These are phyloP conservation scores for Enteromius fasciolatus DNA, from an alignment of 2,797 vertebrate genomes.

Conservation along the genomic window DNA sequence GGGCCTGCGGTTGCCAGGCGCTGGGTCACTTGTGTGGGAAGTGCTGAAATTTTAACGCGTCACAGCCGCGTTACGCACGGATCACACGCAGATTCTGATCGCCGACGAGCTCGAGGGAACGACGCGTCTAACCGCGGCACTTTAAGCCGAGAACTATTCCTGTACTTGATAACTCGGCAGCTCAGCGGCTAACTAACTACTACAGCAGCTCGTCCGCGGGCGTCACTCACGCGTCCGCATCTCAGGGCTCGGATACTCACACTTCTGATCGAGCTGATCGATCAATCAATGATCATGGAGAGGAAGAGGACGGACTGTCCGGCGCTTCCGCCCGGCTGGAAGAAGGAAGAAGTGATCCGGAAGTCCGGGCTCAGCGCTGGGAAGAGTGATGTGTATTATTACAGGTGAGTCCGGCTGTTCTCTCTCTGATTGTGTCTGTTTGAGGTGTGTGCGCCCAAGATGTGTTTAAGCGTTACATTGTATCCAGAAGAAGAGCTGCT, in stretches of 20 bases:
- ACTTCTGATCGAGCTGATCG: conserved; percentile 38
- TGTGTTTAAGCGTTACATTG: neutral
- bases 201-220: neutral
- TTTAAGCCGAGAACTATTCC: neutral
- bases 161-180: neutral
- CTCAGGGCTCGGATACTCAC: neutral
- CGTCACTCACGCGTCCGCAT: neutral
- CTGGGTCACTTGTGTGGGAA: conserved; percentile 63
- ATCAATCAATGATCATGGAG: conserved; percentile 79
- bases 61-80: conserved; percentile 66
- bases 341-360: conserved; percentile 97
- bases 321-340: conserved; percentile 92
- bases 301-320: conserved; percentile 89
- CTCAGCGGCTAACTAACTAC: neutral
- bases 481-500: neutral
- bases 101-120: neutral
- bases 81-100: conserved; percentile 57
- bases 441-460: neutral
- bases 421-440: neutral
- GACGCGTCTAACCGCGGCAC: conserved; percentile 13
- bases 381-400: conserved; percentile 89
- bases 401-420: conserved; percentile 73
- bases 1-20: conserved; percentile 64
- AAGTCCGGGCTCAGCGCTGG: conserved; percentile 95
- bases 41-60: conserved; percentile 65